Percentiles rank a stretch among this genome's conserved stretches.
phyloP scores from a whole-genome alignment of 2,797 vertebrate species.

The Clamator glandarius region DNA sequence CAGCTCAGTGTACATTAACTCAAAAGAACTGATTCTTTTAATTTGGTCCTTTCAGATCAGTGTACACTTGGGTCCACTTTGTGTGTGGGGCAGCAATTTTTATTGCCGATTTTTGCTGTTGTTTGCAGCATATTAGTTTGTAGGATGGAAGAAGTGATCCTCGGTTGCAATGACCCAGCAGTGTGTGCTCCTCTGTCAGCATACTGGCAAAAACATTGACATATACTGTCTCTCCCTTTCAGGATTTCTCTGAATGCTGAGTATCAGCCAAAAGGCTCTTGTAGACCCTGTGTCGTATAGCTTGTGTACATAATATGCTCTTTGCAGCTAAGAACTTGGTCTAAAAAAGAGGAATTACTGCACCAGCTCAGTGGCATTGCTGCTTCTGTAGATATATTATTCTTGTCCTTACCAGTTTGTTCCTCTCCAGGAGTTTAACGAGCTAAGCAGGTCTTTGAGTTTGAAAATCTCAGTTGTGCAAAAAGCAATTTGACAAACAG shows the following conservation, averaged over 20 bases:
- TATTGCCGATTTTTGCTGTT: not conserved
- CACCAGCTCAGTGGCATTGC: not conserved
- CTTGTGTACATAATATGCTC: not conserved
- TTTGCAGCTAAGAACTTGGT: not conserved
- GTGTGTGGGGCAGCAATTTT: not conserved
- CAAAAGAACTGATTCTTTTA: not conserved
- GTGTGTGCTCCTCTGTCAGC: not conserved
- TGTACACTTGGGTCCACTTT: fast-evolving
- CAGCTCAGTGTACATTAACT: not conserved
- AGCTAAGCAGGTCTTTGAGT: slow-evolving; percentile 3
- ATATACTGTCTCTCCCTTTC: not conserved
- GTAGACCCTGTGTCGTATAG: not conserved
- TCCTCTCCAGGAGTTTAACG: not conserved
- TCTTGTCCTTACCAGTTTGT: not conserved
- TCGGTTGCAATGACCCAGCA: not conserved
- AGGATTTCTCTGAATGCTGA: not conserved
- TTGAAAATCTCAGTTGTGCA: slow-evolving; percentile 33
- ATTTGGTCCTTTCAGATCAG: not conserved
- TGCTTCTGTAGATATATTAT: not conserved
- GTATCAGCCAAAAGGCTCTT: not conserved
- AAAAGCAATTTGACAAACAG: slow-evolving; percentile 10
- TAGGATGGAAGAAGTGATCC: not conserved
- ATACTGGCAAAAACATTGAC: not conserved
- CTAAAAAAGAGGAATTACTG: not conserved
- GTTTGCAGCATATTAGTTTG: not conserved